Conservation (phyloP, 2,888 invertebrate genomes). For the Zhuqinia jingwanae region DNA sequence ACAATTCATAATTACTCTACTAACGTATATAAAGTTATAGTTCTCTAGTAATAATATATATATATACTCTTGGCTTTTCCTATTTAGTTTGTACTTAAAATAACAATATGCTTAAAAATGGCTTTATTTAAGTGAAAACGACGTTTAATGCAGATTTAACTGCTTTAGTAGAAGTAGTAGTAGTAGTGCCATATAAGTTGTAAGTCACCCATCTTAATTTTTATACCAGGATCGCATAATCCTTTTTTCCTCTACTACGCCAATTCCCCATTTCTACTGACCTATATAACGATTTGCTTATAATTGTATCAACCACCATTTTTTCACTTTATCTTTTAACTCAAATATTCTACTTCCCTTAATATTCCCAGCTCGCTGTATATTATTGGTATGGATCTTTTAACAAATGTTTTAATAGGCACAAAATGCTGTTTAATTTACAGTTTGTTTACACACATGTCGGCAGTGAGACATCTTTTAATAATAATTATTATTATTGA, state of each 20-base stretch:
- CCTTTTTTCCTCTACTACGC: not conserved
- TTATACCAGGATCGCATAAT: constrained; percentile 49
- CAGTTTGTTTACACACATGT: constrained; percentile 51
- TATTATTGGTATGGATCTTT: constrained; percentile 21
- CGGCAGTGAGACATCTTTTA: constrained; percentile 54
- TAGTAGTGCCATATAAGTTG: constrained; percentile 32
- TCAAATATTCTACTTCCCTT: constrained; percentile 2
- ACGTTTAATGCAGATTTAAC: constrained; percentile 16
- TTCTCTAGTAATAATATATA: constrained; percentile 54
- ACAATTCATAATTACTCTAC: constrained; percentile 47
- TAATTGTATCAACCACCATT: not conserved
- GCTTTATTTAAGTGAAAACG: constrained; percentile 55
- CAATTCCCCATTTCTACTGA: not conserved
- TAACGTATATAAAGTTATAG: constrained; percentile 57
- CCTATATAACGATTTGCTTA: constrained; percentile 13
- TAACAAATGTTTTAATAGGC: constrained; percentile 18
- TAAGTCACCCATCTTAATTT: constrained; percentile 13
- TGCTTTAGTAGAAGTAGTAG: not conserved
- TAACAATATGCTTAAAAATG: constrained; percentile 69
- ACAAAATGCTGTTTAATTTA: constrained; percentile 44
- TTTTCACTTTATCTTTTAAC: not conserved
- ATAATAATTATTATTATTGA: not conserved
- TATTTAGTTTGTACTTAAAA: constrained; percentile 66
- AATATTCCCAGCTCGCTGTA: not conserved
- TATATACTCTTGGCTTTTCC: constrained; percentile 66